phyloP scores from a whole-genome alignment of 2,113 vertebrate species.

The Cyprinodon variegatus region DNA sequence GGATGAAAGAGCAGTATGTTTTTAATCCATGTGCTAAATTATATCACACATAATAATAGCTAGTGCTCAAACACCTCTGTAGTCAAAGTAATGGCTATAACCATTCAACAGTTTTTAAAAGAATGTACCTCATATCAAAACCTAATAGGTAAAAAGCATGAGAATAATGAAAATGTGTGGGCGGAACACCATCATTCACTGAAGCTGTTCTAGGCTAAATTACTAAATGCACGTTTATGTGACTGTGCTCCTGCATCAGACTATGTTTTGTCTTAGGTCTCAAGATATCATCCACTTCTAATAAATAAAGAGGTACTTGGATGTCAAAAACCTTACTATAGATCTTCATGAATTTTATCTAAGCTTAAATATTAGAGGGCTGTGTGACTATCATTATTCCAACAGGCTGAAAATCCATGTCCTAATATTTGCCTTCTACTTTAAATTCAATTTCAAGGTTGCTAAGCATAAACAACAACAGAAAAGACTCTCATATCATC shows the following conservation, averaged over 20 bases:
- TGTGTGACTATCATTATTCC: not conserved
- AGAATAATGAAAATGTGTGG: constrained; percentile 21
- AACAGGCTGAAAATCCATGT: not conserved
- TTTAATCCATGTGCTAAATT: constrained; percentile 39
- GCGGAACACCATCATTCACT: constrained; percentile 23
- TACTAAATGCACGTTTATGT: constrained; percentile 20
- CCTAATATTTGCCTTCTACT: not conserved
- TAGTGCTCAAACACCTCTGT: not conserved
- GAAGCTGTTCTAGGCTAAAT: constrained; percentile 19
- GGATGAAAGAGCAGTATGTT: constrained; percentile 46
- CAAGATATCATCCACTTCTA: not conserved
- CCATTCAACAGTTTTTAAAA: constrained; percentile 6
- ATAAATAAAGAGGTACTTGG: not conserved
- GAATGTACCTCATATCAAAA: not conserved
- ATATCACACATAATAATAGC: constrained; percentile 21
- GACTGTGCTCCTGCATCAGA: constrained; percentile 1
- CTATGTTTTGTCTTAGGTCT: constrained; percentile 24
- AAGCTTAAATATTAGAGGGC: not conserved
- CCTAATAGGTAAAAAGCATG: constrained; percentile 36
- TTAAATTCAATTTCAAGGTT: not conserved
- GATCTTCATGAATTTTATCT: not conserved
- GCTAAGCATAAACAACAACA: not conserved
- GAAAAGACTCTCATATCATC: not conserved
- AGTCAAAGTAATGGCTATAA: constrained; percentile 21
- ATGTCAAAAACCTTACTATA: not conserved